Conservation (phyloP, 2,797 vertebrate genomes). For the Anguilla marmorata region DNA sequence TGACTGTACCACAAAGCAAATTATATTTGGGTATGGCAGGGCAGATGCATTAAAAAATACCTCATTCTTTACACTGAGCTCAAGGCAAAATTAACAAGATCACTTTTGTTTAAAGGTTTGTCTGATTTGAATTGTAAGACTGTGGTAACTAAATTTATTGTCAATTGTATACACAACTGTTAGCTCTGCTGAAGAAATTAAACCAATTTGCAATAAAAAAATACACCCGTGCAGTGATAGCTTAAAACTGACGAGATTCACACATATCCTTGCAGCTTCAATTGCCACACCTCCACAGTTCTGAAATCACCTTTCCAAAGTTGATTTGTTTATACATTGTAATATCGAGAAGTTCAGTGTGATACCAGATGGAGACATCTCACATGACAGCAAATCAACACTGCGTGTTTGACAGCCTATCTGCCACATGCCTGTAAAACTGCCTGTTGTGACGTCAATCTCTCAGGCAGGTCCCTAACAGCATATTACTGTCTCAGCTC, state of each 20-base stretch:
- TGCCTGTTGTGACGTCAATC: neutral
- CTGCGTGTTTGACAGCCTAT: neutral
- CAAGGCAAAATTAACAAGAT: neutral
- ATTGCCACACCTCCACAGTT: neutral
- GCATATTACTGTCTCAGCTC: neutral
- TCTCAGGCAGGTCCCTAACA: neutral
- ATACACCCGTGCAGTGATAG: neutral
- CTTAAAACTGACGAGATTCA: neutral
- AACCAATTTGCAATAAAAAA: neutral
- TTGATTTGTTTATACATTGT: neutral
- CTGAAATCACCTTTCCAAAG: neutral
- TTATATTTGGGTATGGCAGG: neutral
- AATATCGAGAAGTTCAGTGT: neutral
- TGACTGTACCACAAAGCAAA: neutral
- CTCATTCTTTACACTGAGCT: neutral
- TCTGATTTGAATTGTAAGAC: neutral
- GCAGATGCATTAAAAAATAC: neutral
- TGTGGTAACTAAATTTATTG: neutral
- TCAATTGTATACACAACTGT: neutral
- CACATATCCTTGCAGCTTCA: neutral
- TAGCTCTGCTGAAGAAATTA: neutral
- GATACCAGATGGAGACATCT: neutral
- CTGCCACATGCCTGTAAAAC: neutral
- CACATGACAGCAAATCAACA: neutral
- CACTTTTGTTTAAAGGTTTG: neutral